Evolutionary conservation across 2,113 vertebrate species (phyloP), one percentile per base, ranked within the genome.

Genomic region (Elephantulus edwardii): DNA sequence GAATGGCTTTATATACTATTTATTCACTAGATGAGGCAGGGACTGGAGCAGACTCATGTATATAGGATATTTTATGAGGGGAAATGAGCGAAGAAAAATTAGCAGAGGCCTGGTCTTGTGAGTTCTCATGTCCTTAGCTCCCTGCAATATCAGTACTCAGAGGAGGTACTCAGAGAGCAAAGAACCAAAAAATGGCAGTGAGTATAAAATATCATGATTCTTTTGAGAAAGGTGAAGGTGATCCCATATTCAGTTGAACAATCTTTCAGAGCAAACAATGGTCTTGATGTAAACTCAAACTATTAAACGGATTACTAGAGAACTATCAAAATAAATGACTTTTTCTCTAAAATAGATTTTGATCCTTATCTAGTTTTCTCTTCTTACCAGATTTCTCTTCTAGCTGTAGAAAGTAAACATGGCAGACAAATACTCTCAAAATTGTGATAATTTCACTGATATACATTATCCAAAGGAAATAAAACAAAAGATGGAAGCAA

Each of bases 301-400:
- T n/a, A n/a, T n/a, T n/a, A n/a, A n/a, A n/a, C n/a, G n/a, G n/a
- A n/a, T n/a, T n/a, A n/a, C n/a, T n/a, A n/a, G n/a, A n/a, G n/a
- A n/a, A n/a, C n/a, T n/a, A n/a, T n/a, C n/a, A n/a, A n/a, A n/a
- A n/a, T n/a, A 84, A 89, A 35, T 82, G 33, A 71, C 4, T 13
- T 91, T 87, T 93, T 68, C 40, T 71, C 35, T 80, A 70, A 60
- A 93, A 83, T 30, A n/a, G 5, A 62, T 82, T 86, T 91, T 71
- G 82, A 76, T 64, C n/a, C 3, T 26, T 71, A 40, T 6, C 50
- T 79, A 56, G 54, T 94, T 89, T 46, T 91, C n/a, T 75, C 9
- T 90, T 91, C 35, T 9, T 38, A 89, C 30, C 48, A n/a, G 42
- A 38, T 92, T 64, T 79, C 14, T 78, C 79, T 78, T 84, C 50